Percentiles rank a stretch among this genome's conserved stretches.
Evolutionary conservation across 2,113 vertebrate species (phyloP).

Genomic region (Oreotrochilus melanogaster): DNA sequence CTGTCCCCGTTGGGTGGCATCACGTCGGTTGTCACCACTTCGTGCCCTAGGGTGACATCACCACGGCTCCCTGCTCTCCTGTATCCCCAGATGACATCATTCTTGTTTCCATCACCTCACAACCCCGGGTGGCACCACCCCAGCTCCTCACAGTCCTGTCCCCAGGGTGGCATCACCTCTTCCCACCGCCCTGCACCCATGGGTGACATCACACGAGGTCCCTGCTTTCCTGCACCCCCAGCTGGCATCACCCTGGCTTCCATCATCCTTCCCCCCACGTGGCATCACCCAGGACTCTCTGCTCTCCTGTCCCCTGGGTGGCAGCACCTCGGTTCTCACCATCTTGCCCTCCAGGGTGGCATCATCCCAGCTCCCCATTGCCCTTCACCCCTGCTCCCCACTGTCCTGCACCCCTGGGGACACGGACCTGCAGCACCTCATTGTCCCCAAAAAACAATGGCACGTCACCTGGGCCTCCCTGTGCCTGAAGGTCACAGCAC

Average conservation of each 20-base stretch:
- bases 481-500: background rate
- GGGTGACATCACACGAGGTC: background rate
- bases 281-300: background rate
- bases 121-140: background rate
- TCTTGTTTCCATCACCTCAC: no score
- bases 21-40: accelerated
- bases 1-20: background rate
- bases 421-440: background rate
- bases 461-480: background rate
- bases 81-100: background rate
- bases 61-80: background rate
- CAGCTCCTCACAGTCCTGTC: background rate
- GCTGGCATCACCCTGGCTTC: background rate
- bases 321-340: accelerated
- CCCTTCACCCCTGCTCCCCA: accelerated
- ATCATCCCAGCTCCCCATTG: background rate
- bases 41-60: background rate
- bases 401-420: background rate
- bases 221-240: background rate
- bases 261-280: accelerated
- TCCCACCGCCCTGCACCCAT: accelerated
- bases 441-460: background rate
- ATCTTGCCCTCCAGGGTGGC: background rate
- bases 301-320: background rate
- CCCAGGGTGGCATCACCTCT: background rate